Percentiles rank a stretch among this genome's conserved stretches.
Conservation (phyloP, 1,140 invertebrate genomes). For the Geopemphigus sp. region DNA sequence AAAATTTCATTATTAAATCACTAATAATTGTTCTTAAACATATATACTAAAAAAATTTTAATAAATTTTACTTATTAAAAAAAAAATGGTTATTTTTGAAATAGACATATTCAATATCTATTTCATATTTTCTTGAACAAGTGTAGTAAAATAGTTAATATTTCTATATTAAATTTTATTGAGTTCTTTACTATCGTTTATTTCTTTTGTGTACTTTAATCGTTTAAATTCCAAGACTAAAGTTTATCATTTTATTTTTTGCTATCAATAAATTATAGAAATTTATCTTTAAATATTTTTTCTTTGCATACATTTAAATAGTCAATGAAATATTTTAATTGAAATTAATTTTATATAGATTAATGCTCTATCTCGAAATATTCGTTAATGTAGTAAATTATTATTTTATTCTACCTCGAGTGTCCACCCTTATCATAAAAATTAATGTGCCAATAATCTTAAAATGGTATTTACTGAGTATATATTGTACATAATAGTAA, state of each 20-base stretch:
- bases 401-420: slow-evolving; percentile 35
- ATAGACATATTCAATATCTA: too few species aligned
- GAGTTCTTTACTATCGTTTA: not conserved
- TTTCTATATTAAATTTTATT: not conserved
- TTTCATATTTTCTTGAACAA: too few species aligned
- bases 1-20: too few species aligned
- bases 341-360: not conserved
- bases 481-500: slow-evolving; percentile 12
- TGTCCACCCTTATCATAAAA: slow-evolving; percentile 24
- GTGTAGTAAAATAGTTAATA: too few species aligned
- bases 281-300: not conserved
- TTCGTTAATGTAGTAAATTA: not conserved
- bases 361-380: not conserved
- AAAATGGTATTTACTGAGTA: slow-evolving; percentile 19
- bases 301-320: not conserved
- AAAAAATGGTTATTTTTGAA: too few species aligned
- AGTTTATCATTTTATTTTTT: not conserved
- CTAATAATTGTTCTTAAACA: too few species aligned
- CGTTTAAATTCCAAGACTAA: not conserved
- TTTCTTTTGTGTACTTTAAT: not conserved
- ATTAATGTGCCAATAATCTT: slow-evolving; percentile 31
- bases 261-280: not conserved
- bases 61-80: too few species aligned
- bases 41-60: too few species aligned
- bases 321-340: not conserved